Evolutionary conservation across 35 echinoderm and acorn worm species (phyloP).

Genomic region (Heliocidaris erythrogramma): DNA sequence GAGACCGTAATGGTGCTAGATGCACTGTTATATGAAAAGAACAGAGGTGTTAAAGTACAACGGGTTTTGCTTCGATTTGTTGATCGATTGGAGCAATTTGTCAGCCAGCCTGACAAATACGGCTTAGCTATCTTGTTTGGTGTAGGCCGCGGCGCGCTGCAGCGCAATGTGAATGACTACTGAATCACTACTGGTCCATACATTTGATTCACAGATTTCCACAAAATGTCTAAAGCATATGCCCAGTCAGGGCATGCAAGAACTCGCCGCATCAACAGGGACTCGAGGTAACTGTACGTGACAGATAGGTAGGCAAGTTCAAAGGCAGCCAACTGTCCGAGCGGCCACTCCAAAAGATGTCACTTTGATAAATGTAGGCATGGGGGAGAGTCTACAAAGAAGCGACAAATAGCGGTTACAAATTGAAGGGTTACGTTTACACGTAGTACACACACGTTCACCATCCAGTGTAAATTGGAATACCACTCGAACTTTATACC

Average conservation of each 20-base stretch:
- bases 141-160: background rate
- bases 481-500: slow-evolving; percentile 42
- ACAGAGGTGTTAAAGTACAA: slow-evolving; percentile 47
- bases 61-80: slow-evolving; percentile 47
- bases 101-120: slow-evolving; percentile 43
- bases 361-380: slow-evolving; percentile 46
- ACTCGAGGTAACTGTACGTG: background rate
- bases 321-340: background rate
- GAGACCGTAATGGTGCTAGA: slow-evolving; percentile 27
- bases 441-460: slow-evolving; percentile 19
- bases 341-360: slow-evolving; percentile 41
- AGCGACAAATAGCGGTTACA: slow-evolving; percentile 53
- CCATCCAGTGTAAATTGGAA: slow-evolving; percentile 8
- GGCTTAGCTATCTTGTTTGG: slow-evolving; percentile 20
- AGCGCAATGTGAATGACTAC: background rate
- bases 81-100: slow-evolving; percentile 54
- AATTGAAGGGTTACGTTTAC: slow-evolving; percentile 50
- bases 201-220: background rate
- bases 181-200: background rate
- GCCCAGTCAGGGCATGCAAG: background rate
- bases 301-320: background rate
- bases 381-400: slow-evolving; percentile 5
- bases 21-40: slow-evolving; percentile 41
- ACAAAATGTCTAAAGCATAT: slow-evolving; percentile 3
- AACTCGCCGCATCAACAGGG: background rate